Conservation (phyloP, 2,888 invertebrate species). For the Temnothorax rugatulus region DNA sequence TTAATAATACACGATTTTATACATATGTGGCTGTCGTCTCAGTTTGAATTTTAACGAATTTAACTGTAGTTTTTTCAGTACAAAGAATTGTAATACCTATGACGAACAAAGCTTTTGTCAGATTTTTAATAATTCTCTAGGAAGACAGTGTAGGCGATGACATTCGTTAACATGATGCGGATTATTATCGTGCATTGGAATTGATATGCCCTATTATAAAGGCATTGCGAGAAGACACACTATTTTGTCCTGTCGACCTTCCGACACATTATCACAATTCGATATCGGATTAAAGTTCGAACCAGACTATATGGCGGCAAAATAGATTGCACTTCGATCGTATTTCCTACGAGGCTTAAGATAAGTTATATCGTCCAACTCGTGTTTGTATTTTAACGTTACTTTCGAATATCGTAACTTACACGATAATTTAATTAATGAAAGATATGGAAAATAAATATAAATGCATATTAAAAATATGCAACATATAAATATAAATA, state of each 20-base stretch:
- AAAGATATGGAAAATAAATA: not conserved
- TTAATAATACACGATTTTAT: not conserved
- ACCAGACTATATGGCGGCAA: not conserved
- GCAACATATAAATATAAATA: not conserved
- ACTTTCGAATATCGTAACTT: not conserved
- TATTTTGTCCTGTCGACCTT: conserved; percentile 21
- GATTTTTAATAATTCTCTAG: not conserved
- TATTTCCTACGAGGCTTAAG: conserved; percentile 7
- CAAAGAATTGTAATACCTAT: not conserved
- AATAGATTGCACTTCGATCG: conserved; percentile 18
- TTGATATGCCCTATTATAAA: not conserved
- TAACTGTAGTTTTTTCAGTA: not conserved
- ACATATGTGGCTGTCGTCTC: not conserved
- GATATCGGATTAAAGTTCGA: not conserved
- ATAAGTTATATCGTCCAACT: conserved; percentile 1
- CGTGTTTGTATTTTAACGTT: not conserved
- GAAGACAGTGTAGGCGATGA: not conserved
- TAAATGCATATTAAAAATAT: not conserved
- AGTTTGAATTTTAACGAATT: conserved; percentile 20
- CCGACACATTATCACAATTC: conserved; percentile 15
- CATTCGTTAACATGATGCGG: not conserved
- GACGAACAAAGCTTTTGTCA: not conserved
- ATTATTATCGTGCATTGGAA: not conserved
- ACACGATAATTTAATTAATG: not conserved
- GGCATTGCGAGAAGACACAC: not conserved